Evolutionary conservation across 1,140 invertebrate species (phyloP).

Genomic region (Achatina immaculata): DNA sequence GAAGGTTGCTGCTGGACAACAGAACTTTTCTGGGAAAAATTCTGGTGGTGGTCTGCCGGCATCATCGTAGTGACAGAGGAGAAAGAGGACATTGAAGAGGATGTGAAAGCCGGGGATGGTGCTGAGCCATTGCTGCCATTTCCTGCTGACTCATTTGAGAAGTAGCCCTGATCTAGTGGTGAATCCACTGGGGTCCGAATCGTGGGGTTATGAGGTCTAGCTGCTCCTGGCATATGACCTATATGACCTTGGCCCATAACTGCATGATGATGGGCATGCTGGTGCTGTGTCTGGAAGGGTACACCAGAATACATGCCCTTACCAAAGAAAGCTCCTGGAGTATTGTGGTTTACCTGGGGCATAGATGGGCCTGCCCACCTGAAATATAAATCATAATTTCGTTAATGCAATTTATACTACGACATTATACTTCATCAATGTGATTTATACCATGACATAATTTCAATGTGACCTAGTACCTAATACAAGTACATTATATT

Average conservation of each 20-base stretch:
- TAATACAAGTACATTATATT: too few relatives aligned
- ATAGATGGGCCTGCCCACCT: conserved; percentile 27
- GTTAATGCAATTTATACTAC: too few relatives aligned
- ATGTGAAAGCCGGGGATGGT: conserved; percentile 42
- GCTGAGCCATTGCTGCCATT: conserved; percentile 57
- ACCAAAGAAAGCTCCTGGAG: conserved; percentile 36
- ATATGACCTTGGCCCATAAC: conserved; percentile 39
- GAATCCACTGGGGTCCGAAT: conserved; percentile 46
- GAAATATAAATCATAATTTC: background rate
- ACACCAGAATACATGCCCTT: conserved; percentile 38
- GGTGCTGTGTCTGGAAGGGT: conserved; percentile 34
- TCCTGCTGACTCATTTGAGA: conserved; percentile 59
- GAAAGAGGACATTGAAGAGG: conserved; percentile 42
- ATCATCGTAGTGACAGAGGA: conserved; percentile 53
- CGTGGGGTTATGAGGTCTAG: conserved; percentile 40
- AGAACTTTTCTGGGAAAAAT: background rate
- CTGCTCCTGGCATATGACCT: conserved; percentile 37
- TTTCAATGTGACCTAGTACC: too few relatives aligned
- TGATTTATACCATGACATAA: too few relatives aligned
- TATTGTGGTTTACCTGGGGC: conserved; percentile 28
- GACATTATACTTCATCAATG: too few relatives aligned
- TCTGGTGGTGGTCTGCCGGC: conserved; percentile 41
- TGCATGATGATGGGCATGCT: conserved; percentile 31
- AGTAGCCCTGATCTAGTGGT: conserved; percentile 64
- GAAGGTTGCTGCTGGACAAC: conserved; percentile 22